Conservation (phyloP, 2,888 invertebrate species). For the Drosophila vallismaia region DNA sequence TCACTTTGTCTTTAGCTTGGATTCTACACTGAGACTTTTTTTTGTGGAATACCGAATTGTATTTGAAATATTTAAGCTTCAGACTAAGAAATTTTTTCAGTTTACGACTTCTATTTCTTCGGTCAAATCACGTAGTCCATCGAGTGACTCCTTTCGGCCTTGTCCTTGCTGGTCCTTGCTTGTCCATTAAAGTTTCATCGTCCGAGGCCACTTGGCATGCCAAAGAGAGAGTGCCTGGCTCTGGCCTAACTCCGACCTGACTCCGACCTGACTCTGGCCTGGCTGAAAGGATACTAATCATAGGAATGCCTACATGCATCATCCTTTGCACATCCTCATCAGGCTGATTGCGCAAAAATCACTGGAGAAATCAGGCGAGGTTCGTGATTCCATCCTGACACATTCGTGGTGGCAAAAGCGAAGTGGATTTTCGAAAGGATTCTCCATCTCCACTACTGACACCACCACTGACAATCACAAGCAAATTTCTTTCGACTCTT, state of each 20-base stretch:
- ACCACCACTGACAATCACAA: constrained; percentile 18
- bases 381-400: constrained; percentile 40
- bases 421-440: constrained; percentile 9
- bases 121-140: constrained; percentile 4
- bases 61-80: not conserved
- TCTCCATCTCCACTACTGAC: not conserved
- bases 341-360: constrained; percentile 75
- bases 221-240: constrained; percentile 3
- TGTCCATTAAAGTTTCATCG: constrained; percentile 70
- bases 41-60: too few relatives aligned
- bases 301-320: constrained; percentile 58
- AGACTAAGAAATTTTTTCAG: not conserved
- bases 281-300: constrained; percentile 62
- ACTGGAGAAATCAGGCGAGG: constrained; percentile 73
- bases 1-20: constrained; percentile 55
- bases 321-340: constrained; percentile 50
- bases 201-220: constrained; percentile 52
- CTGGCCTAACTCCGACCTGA: too few relatives aligned
- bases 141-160: constrained; percentile 5
- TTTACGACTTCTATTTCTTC: not conserved
- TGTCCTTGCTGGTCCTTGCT: constrained; percentile 40
- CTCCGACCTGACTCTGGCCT: constrained; percentile 13
- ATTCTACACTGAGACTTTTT: constrained; percentile 1
- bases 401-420: constrained; percentile 2
- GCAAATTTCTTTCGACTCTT: constrained; percentile 23